These are phyloP conservation scores for Aurelia sp. DNA, from an alignment of 30 jellyfish, hydroid and myxozoan species.

Conservation along the genomic window DNA sequence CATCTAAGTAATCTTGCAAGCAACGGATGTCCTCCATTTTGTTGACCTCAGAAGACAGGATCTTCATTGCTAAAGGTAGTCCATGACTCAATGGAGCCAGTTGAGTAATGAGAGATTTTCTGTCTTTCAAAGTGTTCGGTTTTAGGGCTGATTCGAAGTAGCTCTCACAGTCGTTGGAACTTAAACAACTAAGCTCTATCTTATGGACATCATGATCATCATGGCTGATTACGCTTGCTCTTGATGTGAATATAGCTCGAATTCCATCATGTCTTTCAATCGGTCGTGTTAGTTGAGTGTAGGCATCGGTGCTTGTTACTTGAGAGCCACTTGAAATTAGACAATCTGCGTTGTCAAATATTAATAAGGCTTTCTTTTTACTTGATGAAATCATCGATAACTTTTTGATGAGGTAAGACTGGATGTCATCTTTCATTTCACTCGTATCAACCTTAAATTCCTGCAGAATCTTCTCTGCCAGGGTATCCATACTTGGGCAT, in stretches of 20 bases:
- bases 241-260: background rate
- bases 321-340: too few relatives aligned
- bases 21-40: background rate
- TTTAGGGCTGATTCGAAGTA: background rate
- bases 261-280: background rate
- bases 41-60: background rate
- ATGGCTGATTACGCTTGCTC: too few relatives aligned
- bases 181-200: background rate
- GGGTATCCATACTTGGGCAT: background rate
- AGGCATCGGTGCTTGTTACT: background rate
- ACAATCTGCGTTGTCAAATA: constrained; percentile 29
- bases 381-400: background rate
- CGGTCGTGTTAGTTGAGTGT: background rate
- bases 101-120: background rate
- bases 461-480: constrained; percentile 12
- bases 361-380: constrained; percentile 1
- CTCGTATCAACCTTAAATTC: constrained; percentile 17
- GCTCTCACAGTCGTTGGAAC: background rate
- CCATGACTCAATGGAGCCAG: background rate
- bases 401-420: background rate
- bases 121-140: background rate
- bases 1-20: constrained; percentile 6
- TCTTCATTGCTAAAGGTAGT: background rate
- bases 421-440: constrained; percentile 19
- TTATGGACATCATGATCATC: too few relatives aligned